phyloP scores from a whole-genome alignment of 2,113 vertebrate species.

The Antigone vipio region DNA sequence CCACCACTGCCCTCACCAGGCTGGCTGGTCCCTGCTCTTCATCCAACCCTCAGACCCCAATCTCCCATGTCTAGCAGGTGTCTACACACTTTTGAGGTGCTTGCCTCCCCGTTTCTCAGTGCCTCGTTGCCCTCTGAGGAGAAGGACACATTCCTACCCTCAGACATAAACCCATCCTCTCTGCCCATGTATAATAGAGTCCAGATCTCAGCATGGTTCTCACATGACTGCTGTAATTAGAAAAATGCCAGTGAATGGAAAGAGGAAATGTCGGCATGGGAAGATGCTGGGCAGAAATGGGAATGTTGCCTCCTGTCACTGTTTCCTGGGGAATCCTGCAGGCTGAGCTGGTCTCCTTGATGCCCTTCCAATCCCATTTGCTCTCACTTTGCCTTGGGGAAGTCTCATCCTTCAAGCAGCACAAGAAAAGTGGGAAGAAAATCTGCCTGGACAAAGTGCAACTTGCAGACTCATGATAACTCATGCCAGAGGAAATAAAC shows the following conservation, averaged over 20 bases:
- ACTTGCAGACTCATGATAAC: neutral
- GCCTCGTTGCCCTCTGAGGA: neutral
- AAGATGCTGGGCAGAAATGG: neutral
- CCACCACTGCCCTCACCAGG: neutral
- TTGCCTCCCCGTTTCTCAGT: neutral
- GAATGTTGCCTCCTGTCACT: neutral
- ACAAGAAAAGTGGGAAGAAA: neutral
- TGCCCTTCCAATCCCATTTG: neutral
- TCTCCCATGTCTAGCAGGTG: neutral
- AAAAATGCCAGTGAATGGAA: neutral
- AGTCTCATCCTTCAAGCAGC: neutral
- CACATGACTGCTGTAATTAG: neutral
- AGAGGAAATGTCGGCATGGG: neutral
- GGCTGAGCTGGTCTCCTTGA: neutral
- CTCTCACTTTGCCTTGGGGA: neutral
- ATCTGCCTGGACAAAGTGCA: neutral
- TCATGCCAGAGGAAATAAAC: neutral
- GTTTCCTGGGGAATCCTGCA: neutral
- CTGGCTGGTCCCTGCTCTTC: neutral
- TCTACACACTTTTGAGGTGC: neutral
- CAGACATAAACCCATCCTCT: neutral
- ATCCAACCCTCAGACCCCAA: neutral
- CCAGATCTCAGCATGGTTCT: neutral
- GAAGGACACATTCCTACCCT: neutral
- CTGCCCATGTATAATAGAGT: neutral